Conservation (phyloP, 2,888 invertebrate genomes). For the Drosophila stalkeri region DNA sequence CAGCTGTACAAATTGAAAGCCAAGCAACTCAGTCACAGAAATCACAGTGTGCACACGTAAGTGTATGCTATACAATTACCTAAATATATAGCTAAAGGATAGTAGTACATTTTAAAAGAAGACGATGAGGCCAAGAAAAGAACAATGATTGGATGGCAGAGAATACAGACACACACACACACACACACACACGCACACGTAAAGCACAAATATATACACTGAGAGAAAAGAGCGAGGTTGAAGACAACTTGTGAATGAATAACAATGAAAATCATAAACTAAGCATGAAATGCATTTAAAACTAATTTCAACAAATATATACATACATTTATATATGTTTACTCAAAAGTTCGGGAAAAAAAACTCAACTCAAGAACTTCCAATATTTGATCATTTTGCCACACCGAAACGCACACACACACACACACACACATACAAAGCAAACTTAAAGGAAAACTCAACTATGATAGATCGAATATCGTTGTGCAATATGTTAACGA, state of each 20-base stretch:
- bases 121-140: background rate
- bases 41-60: constrained; percentile 46
- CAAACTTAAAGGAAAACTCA: constrained; percentile 3
- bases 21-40: constrained; percentile 70
- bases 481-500: constrained; percentile 17
- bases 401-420: constrained; percentile 5
- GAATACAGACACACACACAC: constrained; percentile 8
- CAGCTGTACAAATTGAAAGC: constrained; percentile 60
- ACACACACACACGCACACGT: constrained; percentile 7
- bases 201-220: background rate
- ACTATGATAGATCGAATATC: constrained; percentile 13
- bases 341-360: constrained; percentile 11
- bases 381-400: constrained; percentile 41
- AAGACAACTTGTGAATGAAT: constrained; percentile 45
- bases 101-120: constrained; percentile 38
- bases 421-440: background rate
- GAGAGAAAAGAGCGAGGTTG: constrained; percentile 10
- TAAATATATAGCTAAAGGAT: constrained; percentile 52
- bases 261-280: constrained; percentile 69
- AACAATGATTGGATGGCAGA: background rate
- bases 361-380: constrained; percentile 45
- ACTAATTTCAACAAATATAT: constrained; percentile 45
- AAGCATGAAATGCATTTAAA: constrained; percentile 78
- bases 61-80: constrained; percentile 59
- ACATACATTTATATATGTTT: constrained; percentile 39